phyloP scores from a whole-genome alignment of 2,888 invertebrate genomes.

The Lycocerus yunnanus region DNA sequence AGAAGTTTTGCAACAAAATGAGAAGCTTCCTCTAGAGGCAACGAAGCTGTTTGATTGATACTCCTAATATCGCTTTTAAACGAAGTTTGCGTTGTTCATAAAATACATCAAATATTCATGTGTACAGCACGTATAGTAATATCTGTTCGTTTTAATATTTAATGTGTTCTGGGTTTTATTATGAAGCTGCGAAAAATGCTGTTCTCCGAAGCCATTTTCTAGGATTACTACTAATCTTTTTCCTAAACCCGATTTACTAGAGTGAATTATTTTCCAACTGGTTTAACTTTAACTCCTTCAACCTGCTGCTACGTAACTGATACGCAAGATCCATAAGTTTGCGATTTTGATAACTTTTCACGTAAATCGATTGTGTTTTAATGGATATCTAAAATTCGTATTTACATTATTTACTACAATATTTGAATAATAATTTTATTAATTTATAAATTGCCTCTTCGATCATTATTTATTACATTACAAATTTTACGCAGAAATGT shows the following conservation, averaged over 20 bases:
- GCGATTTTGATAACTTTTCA: conserved; percentile 28
- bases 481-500: no score
- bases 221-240: conserved; percentile 50
- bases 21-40: conserved; percentile 21
- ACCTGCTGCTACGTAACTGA: conserved; percentile 21
- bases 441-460: background rate
- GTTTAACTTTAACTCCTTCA: conserved; percentile 40
- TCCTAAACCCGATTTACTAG: conserved; percentile 44
- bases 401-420: background rate
- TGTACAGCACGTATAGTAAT: conserved; percentile 39
- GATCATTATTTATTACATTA: background rate
- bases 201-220: conserved; percentile 48
- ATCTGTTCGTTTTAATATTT: conserved; percentile 46
- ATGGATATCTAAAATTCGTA: background rate
- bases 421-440: background rate
- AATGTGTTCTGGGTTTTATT: conserved; percentile 43
- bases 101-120: conserved; percentile 36
- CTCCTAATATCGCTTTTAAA: conserved; percentile 32
- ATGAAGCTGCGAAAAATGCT: conserved; percentile 43
- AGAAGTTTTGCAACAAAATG: conserved; percentile 11
- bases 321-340: conserved; percentile 27
- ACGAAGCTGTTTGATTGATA: conserved; percentile 33
- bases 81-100: conserved; percentile 35
- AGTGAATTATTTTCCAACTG: conserved; percentile 45
- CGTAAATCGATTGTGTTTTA: conserved; percentile 18